Evolutionary conservation across 2,888 invertebrate genomes (phyloP).

Genomic region (Archips xylosteana): DNA sequence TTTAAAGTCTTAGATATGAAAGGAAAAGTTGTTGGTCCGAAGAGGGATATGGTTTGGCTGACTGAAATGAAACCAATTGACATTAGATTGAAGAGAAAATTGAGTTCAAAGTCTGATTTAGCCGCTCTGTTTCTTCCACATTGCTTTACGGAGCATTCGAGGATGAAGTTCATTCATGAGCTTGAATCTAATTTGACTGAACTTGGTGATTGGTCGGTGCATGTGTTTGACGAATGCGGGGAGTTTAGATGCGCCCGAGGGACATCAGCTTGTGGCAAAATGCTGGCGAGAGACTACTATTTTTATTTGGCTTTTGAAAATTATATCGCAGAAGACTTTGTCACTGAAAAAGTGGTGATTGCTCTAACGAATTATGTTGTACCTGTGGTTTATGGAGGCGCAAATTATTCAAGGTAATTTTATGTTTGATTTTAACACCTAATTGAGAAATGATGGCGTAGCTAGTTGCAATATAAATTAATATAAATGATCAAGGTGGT

Average conservation of each 20-base stretch:
- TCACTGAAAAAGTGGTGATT: neutral
- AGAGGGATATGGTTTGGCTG: neutral
- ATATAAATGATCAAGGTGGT: too few relatives aligned
- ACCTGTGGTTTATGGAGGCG: neutral
- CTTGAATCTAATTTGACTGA: neutral
- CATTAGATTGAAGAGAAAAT: neutral
- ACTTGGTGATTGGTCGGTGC: neutral
- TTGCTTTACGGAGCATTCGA: neutral
- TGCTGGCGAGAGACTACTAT: neutral
- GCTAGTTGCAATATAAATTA: too few relatives aligned
- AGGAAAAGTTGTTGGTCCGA: neutral
- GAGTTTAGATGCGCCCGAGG: conserved; percentile 2
- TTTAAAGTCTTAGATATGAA: neutral
- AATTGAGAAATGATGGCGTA: too few relatives aligned
- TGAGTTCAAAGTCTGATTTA: neutral
- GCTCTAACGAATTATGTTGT: neutral
- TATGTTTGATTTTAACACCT: too few relatives aligned
- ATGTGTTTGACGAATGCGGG: neutral
- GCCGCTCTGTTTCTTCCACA: neutral
- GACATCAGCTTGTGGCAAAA: neutral
- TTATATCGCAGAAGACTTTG: neutral
- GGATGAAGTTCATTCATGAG: neutral
- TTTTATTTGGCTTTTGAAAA: conserved; percentile 4
- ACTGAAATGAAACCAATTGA: conserved; percentile 5
- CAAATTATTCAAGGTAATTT: neutral